Conservation (phyloP, 2,888 invertebrate species). For the Troides helena region DNA sequence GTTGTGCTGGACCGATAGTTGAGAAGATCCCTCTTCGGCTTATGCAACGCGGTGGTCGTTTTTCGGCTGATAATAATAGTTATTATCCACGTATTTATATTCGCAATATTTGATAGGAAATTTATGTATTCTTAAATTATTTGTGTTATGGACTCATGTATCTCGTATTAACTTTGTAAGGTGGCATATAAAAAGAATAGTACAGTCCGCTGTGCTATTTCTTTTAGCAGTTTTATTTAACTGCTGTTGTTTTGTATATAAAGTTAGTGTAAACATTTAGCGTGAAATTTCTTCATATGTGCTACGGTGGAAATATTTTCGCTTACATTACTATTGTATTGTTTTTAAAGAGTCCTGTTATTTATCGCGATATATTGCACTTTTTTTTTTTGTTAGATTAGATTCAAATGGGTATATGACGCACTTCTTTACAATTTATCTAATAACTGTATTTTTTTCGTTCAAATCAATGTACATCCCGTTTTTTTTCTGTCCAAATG, state of each 20-base stretch:
- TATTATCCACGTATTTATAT: not conserved
- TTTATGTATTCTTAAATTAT: not conserved
- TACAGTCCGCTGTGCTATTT: not conserved
- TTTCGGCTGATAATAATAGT: not conserved
- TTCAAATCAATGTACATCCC: not conserved
- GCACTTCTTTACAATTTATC: not conserved
- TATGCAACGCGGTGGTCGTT: too few species aligned
- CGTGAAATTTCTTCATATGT: not conserved
- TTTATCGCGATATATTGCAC: not conserved
- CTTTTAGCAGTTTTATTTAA: constrained; percentile 1
- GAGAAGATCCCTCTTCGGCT: too few species aligned
- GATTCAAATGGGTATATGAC: not conserved
- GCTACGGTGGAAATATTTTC: not conserved
- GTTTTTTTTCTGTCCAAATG: not conserved
- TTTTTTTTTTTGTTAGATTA: not conserved
- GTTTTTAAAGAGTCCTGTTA: not conserved
- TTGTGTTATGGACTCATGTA: not conserved
- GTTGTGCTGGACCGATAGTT: too few species aligned
- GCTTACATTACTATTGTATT: not conserved
- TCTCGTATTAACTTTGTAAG: not conserved
- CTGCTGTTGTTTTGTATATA: constrained; percentile 1
- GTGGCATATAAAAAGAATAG: not conserved
- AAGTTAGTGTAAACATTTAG: constrained; percentile 5
- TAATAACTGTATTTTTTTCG: not conserved
- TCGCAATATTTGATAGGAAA: not conserved